Evolutionary conservation across 2,888 invertebrate species (phyloP), one percentile per base, ranked within the genome.

Genomic region (Aricia artaxerxes): DNA sequence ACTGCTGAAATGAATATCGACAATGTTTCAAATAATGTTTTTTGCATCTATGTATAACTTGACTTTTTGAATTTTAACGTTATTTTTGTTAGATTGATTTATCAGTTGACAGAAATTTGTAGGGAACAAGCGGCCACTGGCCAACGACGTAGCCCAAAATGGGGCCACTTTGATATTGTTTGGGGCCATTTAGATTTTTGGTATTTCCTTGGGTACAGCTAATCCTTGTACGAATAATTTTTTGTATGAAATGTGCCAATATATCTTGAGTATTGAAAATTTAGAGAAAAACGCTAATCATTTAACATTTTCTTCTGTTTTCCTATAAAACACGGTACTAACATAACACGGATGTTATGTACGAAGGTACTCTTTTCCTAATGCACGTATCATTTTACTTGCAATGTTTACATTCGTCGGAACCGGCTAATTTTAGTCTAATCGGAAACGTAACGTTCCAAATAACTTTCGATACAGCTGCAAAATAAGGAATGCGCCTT

Each of bases 401-500:
- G 75, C 53, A 53, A 31, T 76, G 76, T 57, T 76, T 31, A 76
- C 76, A 35, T 85, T 84, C 86, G 84, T 84, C 87, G 83, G 81
- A 84, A 83, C 84, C 82, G 81, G 82, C 87, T 90, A 90, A 88
- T 86, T 88, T 87, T 89, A 89, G 88, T 86, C 81, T 86, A 84
- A 87, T 90, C 85, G 85, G 87, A 87, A 88, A 84, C 83, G 84
- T 86, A 84, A 85, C 83, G 83, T 82, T 85, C 85, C 85, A 87
- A 89, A 88, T 87, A 86, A 85, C 76, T 44, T 75, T 31, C 75
- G 75, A 75, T 76, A 76, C 76, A 53, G 76, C 76, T 75, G 75
- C 75, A 31, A 75, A 53, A 44, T 69, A 53, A 76, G 76, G 76
- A 76, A 76, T 76, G 76, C 76, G 57, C 53, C 49, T 57, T 75